Base-by-base conservation (phyloP, 2,113 vertebrate genomes). In the Theropithecus gelada region DNA sequence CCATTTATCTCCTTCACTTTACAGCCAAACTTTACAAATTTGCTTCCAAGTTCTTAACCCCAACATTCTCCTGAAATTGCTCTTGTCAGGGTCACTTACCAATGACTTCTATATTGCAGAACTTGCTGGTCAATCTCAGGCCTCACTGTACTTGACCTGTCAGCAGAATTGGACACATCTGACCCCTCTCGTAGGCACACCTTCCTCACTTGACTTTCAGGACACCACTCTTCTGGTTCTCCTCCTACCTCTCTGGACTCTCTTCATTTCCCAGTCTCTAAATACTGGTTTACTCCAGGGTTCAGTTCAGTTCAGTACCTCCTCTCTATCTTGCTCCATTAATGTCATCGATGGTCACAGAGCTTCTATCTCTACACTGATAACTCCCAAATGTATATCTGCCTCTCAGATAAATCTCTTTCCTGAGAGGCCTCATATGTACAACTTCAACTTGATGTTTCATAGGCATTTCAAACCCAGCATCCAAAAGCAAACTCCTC, bases 1-100 rank as follows among this genome's bases (percentile, higher is more conserved):
- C 18, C 8, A 13, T 68, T 92, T 94, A 12, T 90, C 57, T 92
- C 40, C 48, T 96, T 90, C 87, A 85, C 48, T 96, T 90, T 88
- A 85, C 23, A 88, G 30, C 52, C 68, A 70, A 68, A 68, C 17
- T 82, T 8, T 35, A 73, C 81, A 50, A 55, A 38, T 17, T 11
- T n/a, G 22, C 48, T 59, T 85, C 64, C 27, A 72, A 81, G 72
- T 73, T 94, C 88, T 92, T n/a, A 88, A 52, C 14, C 10, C 22
- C 27, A 91, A 20, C 25, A 22, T 88, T 94, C 43, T 88, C n/a
- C 55, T 43, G 32, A 88, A 91, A 90, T 96, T 70, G 70, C 48
- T 52, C 30, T 61, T 82, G 16, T 66, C 30, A 59, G 40, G 11
- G 10, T 75, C 40, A 43, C 43, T 92, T 59, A 73, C 20, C 48